Evolutionary conservation across 2,113 vertebrate species (phyloP), one percentile per base, ranked within the genome.

Genomic region (Lampris incognitus): DNA sequence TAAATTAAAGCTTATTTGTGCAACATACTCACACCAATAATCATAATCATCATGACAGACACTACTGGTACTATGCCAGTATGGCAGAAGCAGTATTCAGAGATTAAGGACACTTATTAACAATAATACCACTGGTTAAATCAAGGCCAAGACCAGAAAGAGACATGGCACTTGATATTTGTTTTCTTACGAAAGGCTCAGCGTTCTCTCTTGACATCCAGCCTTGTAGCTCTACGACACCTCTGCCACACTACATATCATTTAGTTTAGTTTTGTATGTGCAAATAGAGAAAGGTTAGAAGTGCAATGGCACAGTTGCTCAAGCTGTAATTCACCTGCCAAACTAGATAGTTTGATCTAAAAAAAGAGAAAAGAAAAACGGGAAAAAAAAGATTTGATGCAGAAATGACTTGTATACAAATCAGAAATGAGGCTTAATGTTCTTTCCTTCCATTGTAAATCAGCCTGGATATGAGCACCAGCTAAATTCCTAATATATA

Each of bases 81-180:
- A 44, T 64, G 79, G 73, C 73, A 76, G 75, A 72, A 80, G 55
- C 38, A 59, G 69, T 60, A 62, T 65, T 79, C 56, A 79, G 55
- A 82, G 77, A 84, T 83, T 91, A 94, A 94, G 93, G 93, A 90
- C 93, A 94, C 94, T 94, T 94, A 86, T 81, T 73, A 79, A 62
- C 65, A 79, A 73, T 70, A 76, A 78, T 66, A 83, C 78, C 70
- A 82, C 76, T 82, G 85, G 77, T 88, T 83, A 66, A 69, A 84
- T 90, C 86, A 81, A 84, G 62, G 76, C 76, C 4, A n/a, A 71
- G 52, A 83, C 78, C 73, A 86, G 64, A 59, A 48, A 86, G 72
- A 74, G 69, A 79, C 69, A 69, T 62, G 0, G 38, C 75, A 80
- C 59, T 85, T 70, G 13, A 84, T 71, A 76, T 71, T 61, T 9